Conservation (phyloP, 2,113 vertebrate genomes). For the Antechinus flavipes region DNA sequence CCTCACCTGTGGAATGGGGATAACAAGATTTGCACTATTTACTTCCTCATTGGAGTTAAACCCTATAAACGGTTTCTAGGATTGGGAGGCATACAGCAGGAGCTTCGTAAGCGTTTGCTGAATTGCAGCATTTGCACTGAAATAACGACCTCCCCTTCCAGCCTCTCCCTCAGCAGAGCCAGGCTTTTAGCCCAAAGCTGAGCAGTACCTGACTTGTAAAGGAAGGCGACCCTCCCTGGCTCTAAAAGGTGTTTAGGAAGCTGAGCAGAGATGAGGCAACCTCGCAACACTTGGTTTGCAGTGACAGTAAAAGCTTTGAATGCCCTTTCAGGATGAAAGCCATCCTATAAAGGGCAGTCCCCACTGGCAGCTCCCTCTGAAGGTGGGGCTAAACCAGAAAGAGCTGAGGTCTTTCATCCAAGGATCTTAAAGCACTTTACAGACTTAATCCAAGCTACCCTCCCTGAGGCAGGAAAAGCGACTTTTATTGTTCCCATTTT, state of each 20-base stretch:
- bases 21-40: background rate
- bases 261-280: background rate
- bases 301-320: conserved; percentile 25
- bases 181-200: background rate
- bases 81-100: background rate
- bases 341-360: conserved; percentile 40
- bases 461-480: conserved; percentile 30
- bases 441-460: conserved; percentile 58
- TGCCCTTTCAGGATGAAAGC: conserved; percentile 53
- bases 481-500: conserved; percentile 60
- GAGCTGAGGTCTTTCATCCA: conserved; percentile 54
- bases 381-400: conserved; percentile 26
- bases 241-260: background rate
- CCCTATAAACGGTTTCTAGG: background rate
- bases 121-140: background rate
- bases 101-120: background rate
- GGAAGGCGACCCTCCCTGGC: conserved; percentile 3
- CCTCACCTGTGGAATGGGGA: background rate
- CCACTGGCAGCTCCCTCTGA: conserved; percentile 36
- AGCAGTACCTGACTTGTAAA: background rate
- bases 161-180: background rate
- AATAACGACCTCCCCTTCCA: background rate
- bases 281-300: conserved; percentile 32
- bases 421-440: conserved; percentile 60
- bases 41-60: background rate